Evolutionary conservation across 2,888 invertebrate species (phyloP), one percentile per base, ranked within the genome.

Genomic region (Mythimna vitellina): DNA sequence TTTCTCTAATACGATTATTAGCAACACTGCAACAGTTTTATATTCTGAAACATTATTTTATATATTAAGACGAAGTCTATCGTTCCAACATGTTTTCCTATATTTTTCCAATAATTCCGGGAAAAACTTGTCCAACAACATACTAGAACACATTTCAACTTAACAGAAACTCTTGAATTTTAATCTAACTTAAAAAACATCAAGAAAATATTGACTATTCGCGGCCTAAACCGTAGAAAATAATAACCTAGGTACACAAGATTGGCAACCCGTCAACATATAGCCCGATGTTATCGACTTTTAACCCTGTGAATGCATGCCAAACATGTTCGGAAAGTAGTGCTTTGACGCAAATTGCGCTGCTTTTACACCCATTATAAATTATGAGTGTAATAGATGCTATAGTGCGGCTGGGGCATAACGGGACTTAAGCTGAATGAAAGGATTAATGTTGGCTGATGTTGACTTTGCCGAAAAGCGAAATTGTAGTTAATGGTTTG

Each of bases 221-320:
- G 7, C 51, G 38, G 12, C 22, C 17, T 17, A 57, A 56, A 56
- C 25, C 17, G 10, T 22, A 46, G 25, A 42, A 63, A 72, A 56
- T 22, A 35, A 64, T 35, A 32, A 56, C 1, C 10, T 0, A 46
- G 2, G 54, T 51, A 57, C 54, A 25, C 38, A 9, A 25, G 46
- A 68, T 66, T 75, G 74, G 78, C 79, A 78, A 64, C 70, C 14
- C 58, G 58, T 75, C 66, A 78, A 63, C 65, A 25, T 51, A 51
- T 32, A 75, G 22, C 14, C 20, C 65, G 10, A 38, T 66, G 38
- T 78, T 78, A 78, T 75, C 70, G 78, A 78, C 65, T 78, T 78
- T 78, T 78, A 78, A 78, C 75, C 25, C 75, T 46, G 35, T 61
- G 56, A 78, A 70, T 75, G 63, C 75, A 46, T 78, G 78, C 78